Evolutionary conservation across 2,888 invertebrate species (phyloP).

Genomic region (Acanthosepion pharaonis): DNA sequence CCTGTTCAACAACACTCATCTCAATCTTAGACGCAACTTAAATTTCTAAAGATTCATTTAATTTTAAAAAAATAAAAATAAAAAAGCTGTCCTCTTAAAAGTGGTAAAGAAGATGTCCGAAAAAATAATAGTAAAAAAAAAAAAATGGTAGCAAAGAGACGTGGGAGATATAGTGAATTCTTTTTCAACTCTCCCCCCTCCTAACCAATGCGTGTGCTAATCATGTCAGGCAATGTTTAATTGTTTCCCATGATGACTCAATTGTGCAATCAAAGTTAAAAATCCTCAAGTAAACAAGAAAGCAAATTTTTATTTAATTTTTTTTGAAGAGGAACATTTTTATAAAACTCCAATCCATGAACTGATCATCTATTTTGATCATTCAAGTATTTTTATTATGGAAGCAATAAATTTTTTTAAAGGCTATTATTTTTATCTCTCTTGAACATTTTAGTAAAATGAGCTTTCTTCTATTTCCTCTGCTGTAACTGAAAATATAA

Average conservation of each 20-base stretch:
- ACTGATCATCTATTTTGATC: too few relatives aligned
- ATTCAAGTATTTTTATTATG: too few relatives aligned
- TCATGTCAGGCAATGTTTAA: neutral
- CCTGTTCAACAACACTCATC: neutral
- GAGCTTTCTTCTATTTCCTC: too few relatives aligned
- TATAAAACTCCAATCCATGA: too few relatives aligned
- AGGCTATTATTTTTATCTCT: too few relatives aligned
- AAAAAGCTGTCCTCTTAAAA: neutral
- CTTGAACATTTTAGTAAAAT: too few relatives aligned
- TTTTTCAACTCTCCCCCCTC: too few relatives aligned
- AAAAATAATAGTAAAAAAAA: neutral
- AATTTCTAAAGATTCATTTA: slow-evolving; percentile 13
- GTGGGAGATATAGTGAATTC: neutral
- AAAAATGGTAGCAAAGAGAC: neutral
- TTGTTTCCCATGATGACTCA: neutral
- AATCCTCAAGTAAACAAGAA: neutral
- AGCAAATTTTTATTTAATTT: neutral
- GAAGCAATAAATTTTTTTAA: too few relatives aligned
- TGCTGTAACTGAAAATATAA: too few relatives aligned
- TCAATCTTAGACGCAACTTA: neutral
- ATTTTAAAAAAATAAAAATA: neutral
- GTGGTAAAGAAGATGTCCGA: neutral
- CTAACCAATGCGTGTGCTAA: neutral
- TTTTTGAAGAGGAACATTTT: too few relatives aligned
- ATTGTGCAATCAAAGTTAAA: neutral